Base-by-base conservation (phyloP, 1,140 invertebrate species). In the Marisa cornuarietis region DNA sequence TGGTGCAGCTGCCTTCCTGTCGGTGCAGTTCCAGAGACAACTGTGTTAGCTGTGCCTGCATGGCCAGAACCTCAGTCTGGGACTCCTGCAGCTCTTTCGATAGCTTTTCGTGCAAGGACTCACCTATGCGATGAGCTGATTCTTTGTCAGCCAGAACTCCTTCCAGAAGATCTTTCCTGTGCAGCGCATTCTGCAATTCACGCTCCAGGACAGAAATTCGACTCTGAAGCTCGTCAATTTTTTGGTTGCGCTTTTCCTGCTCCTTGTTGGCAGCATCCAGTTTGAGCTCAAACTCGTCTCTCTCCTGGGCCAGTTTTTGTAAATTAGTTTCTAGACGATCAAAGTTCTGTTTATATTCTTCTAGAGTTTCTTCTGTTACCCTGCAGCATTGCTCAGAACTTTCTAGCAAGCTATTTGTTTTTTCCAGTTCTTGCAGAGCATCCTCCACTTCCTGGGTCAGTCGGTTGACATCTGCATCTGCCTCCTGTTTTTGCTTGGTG, bases 231-330 rank as follows among this genome's bases (percentile, higher is more conserved):
- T 63, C 58, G 54, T 49, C 77, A 22, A 71, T 77, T 58, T 71
- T 69, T 18, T 71, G 24, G 26, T 76, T 75, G 24, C 76, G 79
- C 20, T 51, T 71, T 75, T 79, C 71, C 61, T 77, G 68, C n/a
- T 65, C 26, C 22, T 83, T 80, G 24, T 51, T 20, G 10, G 54
- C 76, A 5, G 72, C 71, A 51, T 76, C 49, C 62, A 71, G 71
- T 52, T 75, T 79, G 62, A 72, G 73, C 31, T 83, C 83, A 78
- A 80, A 65, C 22, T 71, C 72, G 11, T 80, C 74, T 18, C 79
- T 26, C 74, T 79, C 49, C 24, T 76, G 69, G 68, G 77, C 80
- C 6, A 81, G 66, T 20, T 72, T 76, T 71, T 80, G 76, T 52
- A 73, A 78, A 13, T 80, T 76, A 31, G 14, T 71, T 20, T 80